These are phyloP conservation scores for Teleogryllus occipitalis DNA, from an alignment of 1,140 invertebrate species.

Conservation along the genomic window DNA sequence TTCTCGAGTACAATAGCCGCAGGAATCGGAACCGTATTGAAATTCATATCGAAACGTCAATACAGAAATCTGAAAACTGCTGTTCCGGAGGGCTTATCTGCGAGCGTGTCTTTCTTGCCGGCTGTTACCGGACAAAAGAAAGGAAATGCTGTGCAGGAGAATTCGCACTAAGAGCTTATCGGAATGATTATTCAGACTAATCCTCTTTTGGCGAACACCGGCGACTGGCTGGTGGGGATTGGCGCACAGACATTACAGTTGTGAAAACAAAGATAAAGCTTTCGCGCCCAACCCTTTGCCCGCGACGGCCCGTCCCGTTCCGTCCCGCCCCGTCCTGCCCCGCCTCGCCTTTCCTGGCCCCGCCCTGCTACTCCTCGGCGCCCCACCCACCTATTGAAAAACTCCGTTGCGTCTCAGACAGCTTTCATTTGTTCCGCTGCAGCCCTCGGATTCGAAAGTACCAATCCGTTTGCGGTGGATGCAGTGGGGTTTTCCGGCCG, in stretches of 20 bases:
- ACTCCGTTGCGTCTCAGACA: no score
- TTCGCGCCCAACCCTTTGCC: neutral
- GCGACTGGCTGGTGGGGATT: neutral
- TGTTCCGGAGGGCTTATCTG: neutral
- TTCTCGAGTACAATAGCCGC: neutral
- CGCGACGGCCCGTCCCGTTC: neutral
- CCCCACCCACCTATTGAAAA: no score
- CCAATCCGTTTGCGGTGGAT: no score
- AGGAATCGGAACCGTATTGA: neutral
- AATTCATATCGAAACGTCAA: constrained; percentile 1
- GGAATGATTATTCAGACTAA: neutral
- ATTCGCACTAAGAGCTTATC: neutral
- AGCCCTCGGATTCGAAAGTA: no score
- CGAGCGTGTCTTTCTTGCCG: neutral
- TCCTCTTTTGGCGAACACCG: neutral
- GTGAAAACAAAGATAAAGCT: neutral
- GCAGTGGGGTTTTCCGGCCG: no score
- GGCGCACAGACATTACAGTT: neutral
- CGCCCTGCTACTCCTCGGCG: no score
- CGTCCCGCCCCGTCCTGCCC: no score
- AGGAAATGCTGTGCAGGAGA: neutral
- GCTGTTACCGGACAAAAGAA: neutral
- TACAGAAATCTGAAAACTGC: neutral
- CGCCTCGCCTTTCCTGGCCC: no score
- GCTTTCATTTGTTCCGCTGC: no score